Conservation (phyloP, 2,113 vertebrate species). For the Bolborhynchus lineola region DNA sequence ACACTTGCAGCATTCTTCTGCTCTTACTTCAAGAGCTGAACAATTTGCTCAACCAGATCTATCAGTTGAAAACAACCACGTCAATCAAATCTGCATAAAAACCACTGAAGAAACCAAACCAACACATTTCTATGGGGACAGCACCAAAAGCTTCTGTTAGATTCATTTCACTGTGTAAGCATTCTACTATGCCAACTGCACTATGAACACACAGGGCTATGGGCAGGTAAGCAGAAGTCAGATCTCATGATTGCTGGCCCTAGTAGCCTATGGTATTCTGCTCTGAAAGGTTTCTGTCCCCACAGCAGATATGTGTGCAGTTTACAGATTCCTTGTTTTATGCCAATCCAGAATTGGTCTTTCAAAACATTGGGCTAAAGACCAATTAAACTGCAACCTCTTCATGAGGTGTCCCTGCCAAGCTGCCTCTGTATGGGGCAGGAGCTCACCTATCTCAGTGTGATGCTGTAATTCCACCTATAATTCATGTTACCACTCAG, state of each 20-base stretch:
- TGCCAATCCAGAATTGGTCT: neutral
- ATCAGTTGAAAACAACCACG: neutral
- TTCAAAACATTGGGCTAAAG: neutral
- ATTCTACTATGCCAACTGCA: neutral
- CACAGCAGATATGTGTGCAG: neutral
- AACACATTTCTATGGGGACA: neutral
- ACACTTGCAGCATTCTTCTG: neutral
- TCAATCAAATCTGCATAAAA: neutral
- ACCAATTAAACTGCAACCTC: neutral
- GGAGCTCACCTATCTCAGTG: neutral
- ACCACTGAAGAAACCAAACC: neutral
- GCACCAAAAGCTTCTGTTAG: neutral
- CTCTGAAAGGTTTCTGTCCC: neutral
- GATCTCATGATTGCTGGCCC: fast-evolving
- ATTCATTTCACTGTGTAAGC: neutral
- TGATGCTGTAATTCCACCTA: neutral
- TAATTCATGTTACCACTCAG: neutral
- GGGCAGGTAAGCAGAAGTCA: neutral
- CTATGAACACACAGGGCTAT: neutral
- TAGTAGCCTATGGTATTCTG: neutral
- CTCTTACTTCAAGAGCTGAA: neutral
- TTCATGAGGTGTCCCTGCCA: neutral
- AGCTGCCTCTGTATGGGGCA: neutral
- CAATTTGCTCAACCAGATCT: neutral
- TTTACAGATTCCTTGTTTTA: neutral